Percentiles rank a stretch among this genome's conserved stretches.
These are phyloP conservation scores for Micromys minutus DNA, from an alignment of 2,113 vertebrate species.

Conservation along the genomic window DNA sequence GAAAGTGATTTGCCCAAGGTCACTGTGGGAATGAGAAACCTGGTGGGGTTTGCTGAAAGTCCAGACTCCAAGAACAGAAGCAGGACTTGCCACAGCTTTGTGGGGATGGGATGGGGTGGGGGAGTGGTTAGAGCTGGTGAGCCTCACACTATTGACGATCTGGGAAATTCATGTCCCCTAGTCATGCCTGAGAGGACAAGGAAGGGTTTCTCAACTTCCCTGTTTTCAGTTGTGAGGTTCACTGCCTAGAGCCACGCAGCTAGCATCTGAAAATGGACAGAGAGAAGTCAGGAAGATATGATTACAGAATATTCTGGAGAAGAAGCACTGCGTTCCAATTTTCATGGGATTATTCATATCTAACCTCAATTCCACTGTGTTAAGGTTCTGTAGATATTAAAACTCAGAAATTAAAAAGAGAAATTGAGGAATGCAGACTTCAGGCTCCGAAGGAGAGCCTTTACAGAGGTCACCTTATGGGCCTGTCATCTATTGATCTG, in stretches of 20 bases:
- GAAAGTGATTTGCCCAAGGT: slow-evolving; percentile 64
- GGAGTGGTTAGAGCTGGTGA: not conserved
- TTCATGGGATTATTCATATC: not conserved
- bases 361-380: not conserved
- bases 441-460: not conserved
- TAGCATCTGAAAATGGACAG: slow-evolving; percentile 11
- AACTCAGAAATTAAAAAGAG: not conserved
- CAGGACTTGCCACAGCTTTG: not conserved
- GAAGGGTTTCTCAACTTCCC: not conserved
- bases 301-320: not conserved
- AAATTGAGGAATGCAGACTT: not conserved
- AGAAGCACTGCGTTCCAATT: not conserved
- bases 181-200: not conserved
- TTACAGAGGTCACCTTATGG: accelerated
- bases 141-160: not conserved
- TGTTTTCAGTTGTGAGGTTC: slow-evolving; percentile 4
- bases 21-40: slow-evolving; percentile 27
- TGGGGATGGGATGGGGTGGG: too few relatives aligned
- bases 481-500: not conserved
- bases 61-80: accelerated
- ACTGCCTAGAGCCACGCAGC: not conserved
- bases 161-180: not conserved
- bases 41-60: not conserved
- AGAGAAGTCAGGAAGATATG: not conserved
- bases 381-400: not conserved